These are phyloP conservation scores for Neoaliturus tenellus DNA, from an alignment of 2,888 invertebrate species.

Conservation along the genomic window DNA sequence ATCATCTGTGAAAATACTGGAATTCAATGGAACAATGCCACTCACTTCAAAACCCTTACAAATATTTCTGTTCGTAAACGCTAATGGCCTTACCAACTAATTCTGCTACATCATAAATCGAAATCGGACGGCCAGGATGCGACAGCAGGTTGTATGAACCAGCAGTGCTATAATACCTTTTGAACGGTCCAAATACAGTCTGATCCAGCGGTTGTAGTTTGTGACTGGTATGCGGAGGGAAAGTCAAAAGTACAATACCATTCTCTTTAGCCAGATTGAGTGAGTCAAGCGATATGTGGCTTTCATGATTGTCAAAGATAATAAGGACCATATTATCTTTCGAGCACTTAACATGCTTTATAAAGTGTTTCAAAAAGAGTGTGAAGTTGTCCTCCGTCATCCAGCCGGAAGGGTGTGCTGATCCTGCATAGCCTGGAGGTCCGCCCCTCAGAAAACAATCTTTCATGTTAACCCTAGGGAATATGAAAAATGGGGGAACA, in stretches of 20 bases:
- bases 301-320: conserved; percentile 52
- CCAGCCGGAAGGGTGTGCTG: conserved; percentile 28
- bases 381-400: conserved; percentile 26
- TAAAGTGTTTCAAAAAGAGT: conserved; percentile 39
- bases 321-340: conserved; percentile 34
- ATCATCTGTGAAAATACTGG: conserved; percentile 44
- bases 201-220: conserved; percentile 50
- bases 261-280: conserved; percentile 41
- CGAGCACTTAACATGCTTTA: conserved; percentile 26
- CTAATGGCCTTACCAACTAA: conserved; percentile 17
- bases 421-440: background rate
- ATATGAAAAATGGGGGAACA: conserved; percentile 48
- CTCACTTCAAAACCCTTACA: conserved; percentile 32
- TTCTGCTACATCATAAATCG: conserved; percentile 41
- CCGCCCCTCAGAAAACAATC: conserved; percentile 39
- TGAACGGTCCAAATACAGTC: conserved; percentile 50
- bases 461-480: conserved; percentile 51
- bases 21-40: conserved; percentile 44
- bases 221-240: conserved; percentile 49
- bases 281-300: conserved; percentile 23
- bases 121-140: conserved; percentile 39
- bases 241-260: conserved; percentile 48
- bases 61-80: conserved; percentile 27
- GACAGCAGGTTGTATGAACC: background rate
- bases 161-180: conserved; percentile 32